A percentile compares a stretch with the other conserved stretches of the same genome.
These are phyloP conservation scores for Mylabris sibirica DNA, from an alignment of 2,888 invertebrate genomes.

Conservation along the genomic window DNA sequence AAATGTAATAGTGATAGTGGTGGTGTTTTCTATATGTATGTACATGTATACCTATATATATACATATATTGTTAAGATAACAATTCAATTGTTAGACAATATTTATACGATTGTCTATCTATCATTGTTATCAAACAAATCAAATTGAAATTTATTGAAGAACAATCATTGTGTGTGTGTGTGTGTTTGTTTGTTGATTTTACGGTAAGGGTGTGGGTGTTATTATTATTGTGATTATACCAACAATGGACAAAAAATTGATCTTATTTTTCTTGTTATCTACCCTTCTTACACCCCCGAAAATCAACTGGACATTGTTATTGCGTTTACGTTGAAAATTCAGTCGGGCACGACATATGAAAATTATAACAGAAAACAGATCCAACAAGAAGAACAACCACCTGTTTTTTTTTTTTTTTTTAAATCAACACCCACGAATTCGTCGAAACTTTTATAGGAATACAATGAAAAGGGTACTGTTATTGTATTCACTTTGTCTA, in stretches of 20 bases:
- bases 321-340: constrained; percentile 34
- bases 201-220: no score
- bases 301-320: constrained; percentile 33
- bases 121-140: constrained; percentile 15
- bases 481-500: neutral
- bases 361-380: constrained; percentile 21
- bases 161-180: no score
- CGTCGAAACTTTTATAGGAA: neutral
- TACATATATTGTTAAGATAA: constrained; percentile 4
- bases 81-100: no score
- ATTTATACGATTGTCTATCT: constrained; percentile 2
- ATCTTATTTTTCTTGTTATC: constrained; percentile 27
- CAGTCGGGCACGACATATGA: neutral
- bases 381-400: constrained; percentile 20
- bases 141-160: constrained; percentile 14
- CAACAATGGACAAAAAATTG: constrained; percentile 43
- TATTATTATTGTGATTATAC: neutral
- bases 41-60: neutral
- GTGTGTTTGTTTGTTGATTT: no score
- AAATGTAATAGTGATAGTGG: neutral
- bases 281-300: neutral
- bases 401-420: no score
- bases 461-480: constrained; percentile 18
- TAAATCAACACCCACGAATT: constrained; percentile 10
- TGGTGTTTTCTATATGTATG: neutral